A percentile compares a stretch with the other conserved stretches of the same genome.
Conservation (phyloP, 1,140 invertebrate species). For the Phenacoccus solenopsis region DNA sequence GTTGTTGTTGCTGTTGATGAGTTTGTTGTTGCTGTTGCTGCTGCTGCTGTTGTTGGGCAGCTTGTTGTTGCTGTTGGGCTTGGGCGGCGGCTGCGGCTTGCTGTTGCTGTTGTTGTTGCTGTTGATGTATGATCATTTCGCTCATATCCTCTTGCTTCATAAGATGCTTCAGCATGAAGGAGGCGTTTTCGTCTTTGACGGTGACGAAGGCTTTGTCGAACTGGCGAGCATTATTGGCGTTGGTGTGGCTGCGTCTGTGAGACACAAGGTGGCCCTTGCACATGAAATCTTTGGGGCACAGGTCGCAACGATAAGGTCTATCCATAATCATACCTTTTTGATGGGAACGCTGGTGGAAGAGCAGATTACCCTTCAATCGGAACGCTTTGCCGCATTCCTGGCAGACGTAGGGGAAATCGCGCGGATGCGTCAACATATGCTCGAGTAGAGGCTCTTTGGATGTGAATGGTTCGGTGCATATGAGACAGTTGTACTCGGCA, state of each 20-base stretch:
- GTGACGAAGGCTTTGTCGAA: slow-evolving; percentile 70
- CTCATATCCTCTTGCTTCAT: slow-evolving; percentile 37
- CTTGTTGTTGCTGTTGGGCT: slow-evolving; percentile 24
- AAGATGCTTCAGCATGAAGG: slow-evolving; percentile 37
- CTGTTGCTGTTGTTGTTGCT: slow-evolving; percentile 20
- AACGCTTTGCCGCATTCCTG: slow-evolving; percentile 30
- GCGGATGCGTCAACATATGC: slow-evolving; percentile 67
- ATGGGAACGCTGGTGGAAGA: slow-evolving; percentile 80
- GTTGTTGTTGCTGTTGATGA: neutral
- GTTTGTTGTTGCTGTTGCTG: slow-evolving; percentile 26
- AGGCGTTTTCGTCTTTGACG: slow-evolving; percentile 54
- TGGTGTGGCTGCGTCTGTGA: slow-evolving; percentile 74
- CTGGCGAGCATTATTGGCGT: slow-evolving; percentile 58
- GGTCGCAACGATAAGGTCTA: slow-evolving; percentile 83
- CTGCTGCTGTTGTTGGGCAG: slow-evolving; percentile 19
- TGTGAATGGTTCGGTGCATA: slow-evolving; percentile 75
- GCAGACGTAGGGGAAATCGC: slow-evolving; percentile 43
- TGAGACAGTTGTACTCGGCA: slow-evolving; percentile 69
- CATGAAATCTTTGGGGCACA: slow-evolving; percentile 94
- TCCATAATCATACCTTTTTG: slow-evolving; percentile 71
- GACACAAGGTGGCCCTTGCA: slow-evolving; percentile 83
- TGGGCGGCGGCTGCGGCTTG: slow-evolving; percentile 27
- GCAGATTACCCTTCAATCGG: slow-evolving; percentile 30
- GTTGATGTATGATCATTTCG: slow-evolving; percentile 31
- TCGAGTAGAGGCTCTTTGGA: slow-evolving; percentile 74